phyloP scores from a whole-genome alignment of 2,113 vertebrate species.

The Antigone vipio region DNA sequence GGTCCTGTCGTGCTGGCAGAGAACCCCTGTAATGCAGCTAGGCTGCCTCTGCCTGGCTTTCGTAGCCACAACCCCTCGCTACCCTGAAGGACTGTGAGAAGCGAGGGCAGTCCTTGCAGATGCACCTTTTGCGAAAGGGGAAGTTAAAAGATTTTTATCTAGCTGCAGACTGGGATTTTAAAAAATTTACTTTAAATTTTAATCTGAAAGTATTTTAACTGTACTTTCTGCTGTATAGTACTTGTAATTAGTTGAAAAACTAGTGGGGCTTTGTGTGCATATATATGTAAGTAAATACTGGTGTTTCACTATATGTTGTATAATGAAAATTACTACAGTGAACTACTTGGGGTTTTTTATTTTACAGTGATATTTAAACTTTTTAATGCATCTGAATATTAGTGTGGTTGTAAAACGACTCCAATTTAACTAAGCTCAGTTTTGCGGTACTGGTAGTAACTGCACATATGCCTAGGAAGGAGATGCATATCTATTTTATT shows the following conservation, averaged over 20 bases:
- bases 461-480: background rate
- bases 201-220: background rate
- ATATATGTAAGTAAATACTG: background rate
- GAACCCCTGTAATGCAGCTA: rapidly evolving
- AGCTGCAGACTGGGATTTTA: background rate
- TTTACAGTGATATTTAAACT: background rate
- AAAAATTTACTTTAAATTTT: background rate
- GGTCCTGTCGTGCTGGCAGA: background rate
- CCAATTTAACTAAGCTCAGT: background rate
- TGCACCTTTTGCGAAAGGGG: rapidly evolving
- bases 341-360: background rate
- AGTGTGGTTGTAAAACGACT: background rate
- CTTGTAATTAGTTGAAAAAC: background rate
- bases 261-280: background rate
- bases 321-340: background rate
- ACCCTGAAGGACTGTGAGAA: background rate
- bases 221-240: background rate
- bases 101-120: background rate
- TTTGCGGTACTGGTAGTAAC: background rate
- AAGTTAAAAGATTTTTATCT: background rate
- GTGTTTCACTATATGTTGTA: rapidly evolving
- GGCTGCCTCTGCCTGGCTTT: background rate
- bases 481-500: background rate
- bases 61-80: rapidly evolving
- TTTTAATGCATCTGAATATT: background rate